Evolutionary conservation across 2,797 vertebrate genomes (phyloP).

Genomic region (Furcifer pardalis): DNA sequence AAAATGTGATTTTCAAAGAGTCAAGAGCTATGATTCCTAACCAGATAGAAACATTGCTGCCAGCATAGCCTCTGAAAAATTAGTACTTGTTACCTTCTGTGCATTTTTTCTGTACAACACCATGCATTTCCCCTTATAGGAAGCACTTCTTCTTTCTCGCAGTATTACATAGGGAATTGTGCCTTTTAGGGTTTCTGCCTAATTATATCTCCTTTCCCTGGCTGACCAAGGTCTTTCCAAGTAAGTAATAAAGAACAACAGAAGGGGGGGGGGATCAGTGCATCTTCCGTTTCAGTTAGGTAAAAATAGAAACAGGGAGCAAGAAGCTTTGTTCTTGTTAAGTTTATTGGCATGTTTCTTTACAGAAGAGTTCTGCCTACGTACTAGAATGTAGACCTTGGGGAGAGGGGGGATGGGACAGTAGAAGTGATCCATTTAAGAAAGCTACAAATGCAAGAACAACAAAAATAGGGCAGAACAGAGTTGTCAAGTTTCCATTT

Average conservation of each 20-base stretch:
- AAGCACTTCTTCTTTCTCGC: too few relatives aligned
- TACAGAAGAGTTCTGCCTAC: constrained; percentile 82
- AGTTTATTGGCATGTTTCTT: constrained; percentile 86
- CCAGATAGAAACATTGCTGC: neutral
- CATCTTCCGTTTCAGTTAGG: neutral
- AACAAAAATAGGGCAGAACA: constrained; percentile 69
- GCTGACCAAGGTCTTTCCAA: neutral
- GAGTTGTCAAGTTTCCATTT: constrained; percentile 72
- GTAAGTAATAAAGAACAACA: too few relatives aligned
- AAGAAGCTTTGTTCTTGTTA: constrained; percentile 78
- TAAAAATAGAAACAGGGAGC: constrained; percentile 54
- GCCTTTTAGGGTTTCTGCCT: neutral
- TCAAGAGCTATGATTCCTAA: neutral
- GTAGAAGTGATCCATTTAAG: constrained; percentile 76
- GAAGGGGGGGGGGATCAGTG: neutral
- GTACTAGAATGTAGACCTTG: constrained; percentile 76
- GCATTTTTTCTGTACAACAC: neutral
- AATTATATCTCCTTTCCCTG: too few relatives aligned
- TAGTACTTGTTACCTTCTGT: neutral
- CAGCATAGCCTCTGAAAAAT: neutral
- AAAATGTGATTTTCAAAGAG: neutral
- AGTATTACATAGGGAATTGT: neutral
- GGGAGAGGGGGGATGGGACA: constrained; percentile 63
- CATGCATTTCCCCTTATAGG: neutral
- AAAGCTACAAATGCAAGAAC: constrained; percentile 79